Conservation (phyloP, 2,888 invertebrate genomes). For the Agrochola macilenta region DNA sequence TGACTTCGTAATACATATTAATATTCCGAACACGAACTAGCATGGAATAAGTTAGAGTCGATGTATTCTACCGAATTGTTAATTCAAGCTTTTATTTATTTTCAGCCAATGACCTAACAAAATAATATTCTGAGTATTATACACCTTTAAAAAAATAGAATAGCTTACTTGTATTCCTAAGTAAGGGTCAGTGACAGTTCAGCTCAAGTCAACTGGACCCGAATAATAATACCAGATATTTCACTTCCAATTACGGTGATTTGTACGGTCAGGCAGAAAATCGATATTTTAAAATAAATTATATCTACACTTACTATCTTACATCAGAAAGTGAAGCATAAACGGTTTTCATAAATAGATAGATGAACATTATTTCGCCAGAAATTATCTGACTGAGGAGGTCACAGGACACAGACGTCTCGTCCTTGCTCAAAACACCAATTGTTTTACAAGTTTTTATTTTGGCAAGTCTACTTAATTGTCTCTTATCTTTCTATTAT, state of each 20-base stretch:
- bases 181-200: too few species aligned
- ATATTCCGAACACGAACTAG: constrained; percentile 12
- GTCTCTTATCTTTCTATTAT: constrained; percentile 24
- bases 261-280: too few species aligned
- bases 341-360: not conserved
- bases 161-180: too few species aligned
- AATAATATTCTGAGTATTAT: too few species aligned
- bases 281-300: not conserved
- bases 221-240: too few species aligned
- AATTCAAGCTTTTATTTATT: not conserved
- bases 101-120: too few species aligned
- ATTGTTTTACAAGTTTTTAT: constrained; percentile 9
- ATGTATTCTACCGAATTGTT: constrained; percentile 20
- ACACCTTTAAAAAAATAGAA: too few species aligned
- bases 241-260: too few species aligned
- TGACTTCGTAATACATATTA: constrained; percentile 23
- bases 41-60: constrained; percentile 4
- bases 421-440: constrained; percentile 11
- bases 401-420: constrained; percentile 17
- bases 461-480: constrained; percentile 15
- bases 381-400: constrained; percentile 23
- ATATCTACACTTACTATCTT: not conserved
- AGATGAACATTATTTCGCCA: not conserved
- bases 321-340: not conserved
- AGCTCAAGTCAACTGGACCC: too few species aligned